Evolutionary conservation across 2,113 vertebrate genomes (phyloP).

Genomic region (Chaenogobius annularis): DNA sequence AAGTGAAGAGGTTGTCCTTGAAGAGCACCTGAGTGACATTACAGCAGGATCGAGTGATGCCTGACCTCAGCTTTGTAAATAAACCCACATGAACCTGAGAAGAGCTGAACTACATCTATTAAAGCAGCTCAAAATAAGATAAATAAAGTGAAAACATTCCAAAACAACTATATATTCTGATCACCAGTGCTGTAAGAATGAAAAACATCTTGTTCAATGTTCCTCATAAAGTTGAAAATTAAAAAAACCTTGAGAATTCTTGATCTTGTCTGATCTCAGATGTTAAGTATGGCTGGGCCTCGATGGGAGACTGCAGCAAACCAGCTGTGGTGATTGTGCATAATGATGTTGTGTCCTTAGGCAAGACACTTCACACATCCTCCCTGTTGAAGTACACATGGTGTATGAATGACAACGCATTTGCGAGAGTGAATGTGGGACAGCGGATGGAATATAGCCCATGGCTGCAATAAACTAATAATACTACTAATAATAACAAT

Average conservation of each 20-base stretch:
- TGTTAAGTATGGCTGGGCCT: not conserved
- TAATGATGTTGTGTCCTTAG: not conserved
- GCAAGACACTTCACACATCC: not conserved
- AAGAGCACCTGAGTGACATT: slow-evolving; percentile 59
- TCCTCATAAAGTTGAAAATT: no score
- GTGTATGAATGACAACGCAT: not conserved
- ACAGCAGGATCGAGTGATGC: slow-evolving; percentile 61
- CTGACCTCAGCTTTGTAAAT: slow-evolving; percentile 70
- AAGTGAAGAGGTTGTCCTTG: slow-evolving; percentile 56
- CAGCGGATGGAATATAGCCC: not conserved
- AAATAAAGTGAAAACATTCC: not conserved
- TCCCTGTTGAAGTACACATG: not conserved
- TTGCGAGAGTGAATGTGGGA: not conserved
- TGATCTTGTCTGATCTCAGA: not conserved
- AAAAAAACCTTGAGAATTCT: not conserved
- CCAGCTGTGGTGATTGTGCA: not conserved
- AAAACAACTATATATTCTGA: not conserved
- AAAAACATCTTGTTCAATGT: not conserved
- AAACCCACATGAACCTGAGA: slow-evolving; percentile 47
- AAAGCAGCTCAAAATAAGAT: slow-evolving; percentile 9
- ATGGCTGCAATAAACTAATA: not conserved
- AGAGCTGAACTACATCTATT: slow-evolving; percentile 17
- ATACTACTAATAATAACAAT: no score
- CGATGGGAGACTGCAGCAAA: not conserved
- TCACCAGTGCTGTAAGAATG: not conserved